A percentile compares a stretch with the other conserved stretches of the same genome.
Conservation (phyloP, 2,888 invertebrate genomes). For the Schizaphis graminum region DNA sequence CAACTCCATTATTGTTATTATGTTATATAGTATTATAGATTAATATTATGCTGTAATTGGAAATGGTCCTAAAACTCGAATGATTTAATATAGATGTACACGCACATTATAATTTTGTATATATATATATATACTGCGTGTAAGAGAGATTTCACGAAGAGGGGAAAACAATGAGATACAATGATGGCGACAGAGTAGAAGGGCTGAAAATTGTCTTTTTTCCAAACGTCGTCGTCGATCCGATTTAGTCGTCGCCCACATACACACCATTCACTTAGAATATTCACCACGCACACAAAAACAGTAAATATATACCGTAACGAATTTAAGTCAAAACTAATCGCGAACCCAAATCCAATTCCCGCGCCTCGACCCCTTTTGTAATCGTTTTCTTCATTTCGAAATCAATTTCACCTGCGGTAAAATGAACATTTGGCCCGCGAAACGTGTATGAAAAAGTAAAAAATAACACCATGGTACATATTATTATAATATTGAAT, state of each 20-base stretch:
- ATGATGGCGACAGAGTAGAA: background rate
- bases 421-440: constrained; percentile 38
- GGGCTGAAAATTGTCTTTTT: constrained; percentile 62
- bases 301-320: constrained; percentile 13
- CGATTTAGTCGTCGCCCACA: constrained; percentile 28
- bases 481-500: background rate
- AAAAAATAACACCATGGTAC: background rate
- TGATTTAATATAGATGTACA: constrained; percentile 6
- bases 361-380: constrained; percentile 42
- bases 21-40: background rate
- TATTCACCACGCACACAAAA: background rate
- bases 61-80: constrained; percentile 43
- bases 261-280: background rate
- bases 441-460: constrained; percentile 9
- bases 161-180: constrained; percentile 25
- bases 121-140: background rate
- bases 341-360: constrained; percentile 58
- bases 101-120: background rate
- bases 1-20: background rate
- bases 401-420: constrained; percentile 60
- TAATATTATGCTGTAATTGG: constrained; percentile 6
- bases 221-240: constrained; percentile 30
- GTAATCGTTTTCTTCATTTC: constrained; percentile 54
- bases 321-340: constrained; percentile 65
- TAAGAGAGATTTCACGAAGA: constrained; percentile 8